Evolutionary conservation across 2,888 invertebrate genomes (phyloP).

Genomic region (Tridacna crocea): DNA sequence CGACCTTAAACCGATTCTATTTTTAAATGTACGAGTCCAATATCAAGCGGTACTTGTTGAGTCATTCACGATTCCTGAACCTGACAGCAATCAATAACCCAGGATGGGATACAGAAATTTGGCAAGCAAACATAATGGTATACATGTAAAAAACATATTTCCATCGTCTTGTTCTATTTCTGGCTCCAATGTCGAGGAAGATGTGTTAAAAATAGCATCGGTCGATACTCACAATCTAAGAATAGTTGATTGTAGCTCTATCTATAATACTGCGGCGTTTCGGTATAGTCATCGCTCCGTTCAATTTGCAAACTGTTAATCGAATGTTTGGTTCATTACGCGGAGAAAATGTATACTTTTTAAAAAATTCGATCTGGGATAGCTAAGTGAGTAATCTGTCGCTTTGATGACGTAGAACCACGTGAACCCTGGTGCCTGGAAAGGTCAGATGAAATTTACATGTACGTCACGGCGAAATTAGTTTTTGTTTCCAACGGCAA

Average conservation of each 20-base stretch:
- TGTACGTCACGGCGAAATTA: conserved; percentile 53
- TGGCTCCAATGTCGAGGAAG: conserved; percentile 23
- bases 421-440: conserved; percentile 4
- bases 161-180: conserved; percentile 29
- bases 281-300: too few relatives aligned
- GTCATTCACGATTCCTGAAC: neutral
- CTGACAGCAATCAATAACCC: neutral
- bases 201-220: conserved; percentile 42
- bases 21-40: neutral
- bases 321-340: too few relatives aligned
- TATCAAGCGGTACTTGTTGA: neutral
- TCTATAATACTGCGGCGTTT: neutral
- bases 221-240: conserved; percentile 43
- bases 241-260: conserved; percentile 33
- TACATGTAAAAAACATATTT: conserved; percentile 11
- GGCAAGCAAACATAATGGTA: neutral
- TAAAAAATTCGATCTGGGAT: conserved; percentile 3
- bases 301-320: too few relatives aligned
- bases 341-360: too few relatives aligned
- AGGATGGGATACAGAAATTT: neutral
- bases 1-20: too few relatives aligned
- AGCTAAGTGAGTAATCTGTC: conserved; percentile 12
- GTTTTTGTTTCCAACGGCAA: conserved; percentile 50
- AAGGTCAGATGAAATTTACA: conserved; percentile 34
- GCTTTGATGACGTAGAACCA: conserved; percentile 1